phyloP scores from a whole-genome alignment of 2,797 vertebrate genomes.

The Sebastes steindachneri region DNA sequence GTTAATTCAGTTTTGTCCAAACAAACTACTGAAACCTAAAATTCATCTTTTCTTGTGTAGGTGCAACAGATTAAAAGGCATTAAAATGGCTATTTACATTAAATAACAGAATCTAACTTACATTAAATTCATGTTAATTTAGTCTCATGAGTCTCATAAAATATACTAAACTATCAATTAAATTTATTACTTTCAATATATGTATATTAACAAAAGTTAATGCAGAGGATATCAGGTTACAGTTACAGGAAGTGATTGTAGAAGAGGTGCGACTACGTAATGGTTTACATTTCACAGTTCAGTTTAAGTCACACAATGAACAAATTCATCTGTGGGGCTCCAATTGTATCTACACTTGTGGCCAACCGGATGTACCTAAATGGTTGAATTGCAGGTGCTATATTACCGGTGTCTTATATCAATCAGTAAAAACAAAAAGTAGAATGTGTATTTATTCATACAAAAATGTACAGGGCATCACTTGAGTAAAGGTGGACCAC shows the following conservation, averaged over 20 bases:
- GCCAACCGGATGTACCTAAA: background rate
- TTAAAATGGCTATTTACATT: background rate
- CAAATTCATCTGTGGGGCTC: background rate
- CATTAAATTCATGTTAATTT: too few species aligned
- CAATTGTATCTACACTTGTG: background rate
- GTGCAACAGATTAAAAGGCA: too few species aligned
- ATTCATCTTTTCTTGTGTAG: too few species aligned
- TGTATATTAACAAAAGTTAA: background rate
- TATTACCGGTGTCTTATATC: background rate
- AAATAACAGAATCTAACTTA: background rate
- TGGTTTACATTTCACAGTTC: background rate
- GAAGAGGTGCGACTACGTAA: background rate
- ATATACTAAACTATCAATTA: too few species aligned
- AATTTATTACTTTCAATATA: background rate
- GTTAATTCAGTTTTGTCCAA: background rate
- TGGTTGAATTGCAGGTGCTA: constrained; percentile 1
- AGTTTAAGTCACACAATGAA: background rate
- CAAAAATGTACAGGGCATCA: constrained; percentile 6
- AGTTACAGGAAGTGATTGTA: too few species aligned
- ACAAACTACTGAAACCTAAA: background rate
- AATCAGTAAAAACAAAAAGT: constrained; percentile 8
- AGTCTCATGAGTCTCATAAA: too few species aligned
- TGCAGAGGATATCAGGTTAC: too few species aligned
- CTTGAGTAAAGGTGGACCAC: constrained; percentile 35
- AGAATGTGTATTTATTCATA: constrained; percentile 21